Percentiles rank a stretch among this genome's conserved stretches.
These are phyloP conservation scores for Nemotelus nigrinus DNA, from an alignment of 2,888 invertebrate genomes.

Conservation along the genomic window DNA sequence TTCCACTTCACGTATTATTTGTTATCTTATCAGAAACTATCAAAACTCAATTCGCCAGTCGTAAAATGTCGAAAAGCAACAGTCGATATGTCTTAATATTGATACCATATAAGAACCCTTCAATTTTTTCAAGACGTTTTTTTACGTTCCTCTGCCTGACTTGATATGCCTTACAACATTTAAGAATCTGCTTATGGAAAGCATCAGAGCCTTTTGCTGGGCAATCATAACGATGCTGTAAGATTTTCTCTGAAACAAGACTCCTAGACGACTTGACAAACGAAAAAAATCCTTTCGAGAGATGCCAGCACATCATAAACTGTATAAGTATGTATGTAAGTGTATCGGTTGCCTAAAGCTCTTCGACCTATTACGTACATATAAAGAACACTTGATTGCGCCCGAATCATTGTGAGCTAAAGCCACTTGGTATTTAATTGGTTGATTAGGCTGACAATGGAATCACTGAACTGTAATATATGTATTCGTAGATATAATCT, in stretches of 20 bases:
- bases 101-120: too few species aligned
- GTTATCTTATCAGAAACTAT: too few species aligned
- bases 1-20: too few species aligned
- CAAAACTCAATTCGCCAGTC: too few species aligned
- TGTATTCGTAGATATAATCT: too few species aligned
- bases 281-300: not conserved
- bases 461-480: slow-evolving; percentile 2
- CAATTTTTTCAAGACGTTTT: too few species aligned
- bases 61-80: too few species aligned
- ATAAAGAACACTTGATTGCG: slow-evolving; percentile 5
- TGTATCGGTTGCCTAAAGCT: not conserved
- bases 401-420: not conserved
- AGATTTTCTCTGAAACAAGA: not conserved
- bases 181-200: too few species aligned
- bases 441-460: not conserved
- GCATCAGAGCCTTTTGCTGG: too few species aligned
- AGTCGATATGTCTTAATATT: too few species aligned
- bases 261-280: not conserved
- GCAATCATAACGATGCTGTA: not conserved
- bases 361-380: not conserved
- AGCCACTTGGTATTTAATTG: not conserved
- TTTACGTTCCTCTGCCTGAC: too few species aligned
- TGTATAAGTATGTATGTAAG: not conserved
- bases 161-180: too few species aligned
- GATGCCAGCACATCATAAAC: not conserved